Base-by-base conservation (phyloP, 2,888 invertebrate genomes). In the Phyllotreta striolata region DNA sequence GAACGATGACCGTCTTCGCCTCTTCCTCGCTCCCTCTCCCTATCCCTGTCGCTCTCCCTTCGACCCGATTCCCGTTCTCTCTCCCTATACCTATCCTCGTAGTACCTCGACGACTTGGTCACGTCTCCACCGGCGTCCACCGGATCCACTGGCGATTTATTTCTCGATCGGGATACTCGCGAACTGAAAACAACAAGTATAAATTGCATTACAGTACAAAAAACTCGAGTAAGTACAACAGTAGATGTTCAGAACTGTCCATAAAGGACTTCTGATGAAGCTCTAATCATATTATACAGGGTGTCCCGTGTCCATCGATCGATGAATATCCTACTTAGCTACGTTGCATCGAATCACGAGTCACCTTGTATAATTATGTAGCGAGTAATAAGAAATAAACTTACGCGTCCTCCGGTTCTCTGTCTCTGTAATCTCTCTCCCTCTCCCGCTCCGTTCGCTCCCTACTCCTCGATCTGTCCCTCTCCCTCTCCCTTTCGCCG, bases 11-110 rank as follows among this genome's bases (percentile, higher is more conserved):
- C 90, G 80, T 85, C 91, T 52, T 88, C 87, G 52, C 88, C 84
- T 73, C 87, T 82, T 63, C 87, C 86, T 24, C 87, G 82, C 69
- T 85, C 85, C 10, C 86, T 81, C 67, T 88, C 88, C 55, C 88
- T 83, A 64, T 88, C 87, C 13, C 87, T 83, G 70, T 89, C 89
- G 61, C 87, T 85, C 80, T 89, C 91, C 41, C 87, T 82, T 73
- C 88, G 84, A 62, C 86, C 82, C 67, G 85, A 83, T 55, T 77
- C 78, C 12, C 78, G 64, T 69, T 86, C 85, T 57, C 88, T 83
- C 74, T 89, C 89, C 68, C 91, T 87, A 84, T 95, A 94, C 67
- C 94, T 87, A 82, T 95, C 94, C 73, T 95, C 94, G 82, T 95
- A 94, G 85, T 95, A 95, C 65, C 89, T 87, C 63, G 85, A 83